Base-by-base conservation (phyloP, 2,113 vertebrate species). In the Pelodiscus sinensis region DNA sequence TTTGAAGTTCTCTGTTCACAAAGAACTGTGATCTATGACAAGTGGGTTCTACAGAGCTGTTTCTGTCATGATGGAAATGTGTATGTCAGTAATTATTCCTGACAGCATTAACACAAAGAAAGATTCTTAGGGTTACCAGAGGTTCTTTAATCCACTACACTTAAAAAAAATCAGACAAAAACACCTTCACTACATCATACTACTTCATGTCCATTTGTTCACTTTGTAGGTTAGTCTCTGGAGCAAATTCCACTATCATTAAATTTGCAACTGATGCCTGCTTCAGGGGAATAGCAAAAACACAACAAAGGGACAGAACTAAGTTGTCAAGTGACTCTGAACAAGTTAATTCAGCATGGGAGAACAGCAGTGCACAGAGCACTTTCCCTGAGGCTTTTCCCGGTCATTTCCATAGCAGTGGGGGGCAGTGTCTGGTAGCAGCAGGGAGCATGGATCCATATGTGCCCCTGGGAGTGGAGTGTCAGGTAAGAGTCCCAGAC, bases 131-230 rank as follows among this genome's bases (percentile, higher is more conserved):
- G 81, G 55, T 56, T 91, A 82, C 68, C n/a, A 87, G 79, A 89
- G 92, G 25, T 44, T 9, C 78, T 78, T 79, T 80, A 83, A 91
- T 22, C 21, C 29, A 86, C 31, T 16, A 19, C 15, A 88, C 50
- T 84, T 82, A 84, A 92, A 95, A 81, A 92, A 95, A 81, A 71
- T 35, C 71, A 90, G 92, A 95, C 51, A 93, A 94, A 94, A 44
- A 31, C 80, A 88, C 91, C 90, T 94, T 86, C 88, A 54, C 13
- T 93, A 82, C 90, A 93, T 51, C 18, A 56, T 86, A 62, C 35
- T 91, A 31, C 21, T 88, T 92, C 56, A 88, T 12, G 90, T 25
- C 75, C 56, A 0, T 93, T 91, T 96, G 94, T 88, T 96, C 84
- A 90, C n/a, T 86, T 93, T 88, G 31, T 77, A 93, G 90, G 57